Evolutionary conservation across 1,140 invertebrate genomes (phyloP).

Genomic region (Drosophila nikananu): DNA sequence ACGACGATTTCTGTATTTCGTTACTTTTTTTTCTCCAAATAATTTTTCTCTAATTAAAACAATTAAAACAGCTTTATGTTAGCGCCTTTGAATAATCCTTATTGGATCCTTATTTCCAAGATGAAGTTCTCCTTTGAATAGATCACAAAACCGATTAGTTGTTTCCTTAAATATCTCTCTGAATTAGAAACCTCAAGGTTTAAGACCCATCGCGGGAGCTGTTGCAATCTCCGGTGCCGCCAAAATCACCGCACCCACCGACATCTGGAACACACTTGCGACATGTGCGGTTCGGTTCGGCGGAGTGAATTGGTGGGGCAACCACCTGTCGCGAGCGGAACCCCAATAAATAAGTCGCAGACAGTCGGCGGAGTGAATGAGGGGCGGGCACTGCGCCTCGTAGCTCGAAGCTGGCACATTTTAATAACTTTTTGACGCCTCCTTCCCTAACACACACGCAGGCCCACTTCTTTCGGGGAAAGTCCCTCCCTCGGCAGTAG

Average conservation of each 20-base stretch:
- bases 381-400: conserved; percentile 5
- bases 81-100: too few species aligned
- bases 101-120: not conserved
- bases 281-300: conserved; percentile 22
- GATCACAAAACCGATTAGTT: not conserved
- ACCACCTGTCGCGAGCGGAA: conserved; percentile 75
- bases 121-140: not conserved
- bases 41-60: not conserved
- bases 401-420: conserved; percentile 67
- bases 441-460: conserved; percentile 9
- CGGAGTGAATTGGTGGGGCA: conserved; percentile 48
- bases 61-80: too few species aligned
- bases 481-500: conserved; percentile 1
- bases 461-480: not conserved
- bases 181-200: not conserved
- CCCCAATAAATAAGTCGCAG: conserved; percentile 59
- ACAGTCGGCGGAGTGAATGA: conserved; percentile 29
- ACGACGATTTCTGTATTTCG: not conserved
- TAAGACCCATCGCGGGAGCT: not conserved
- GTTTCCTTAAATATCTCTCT: not conserved
- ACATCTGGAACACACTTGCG: conserved; percentile 22
- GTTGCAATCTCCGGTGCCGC: conserved; percentile 5
- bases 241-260: conserved; percentile 8
- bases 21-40: not conserved
- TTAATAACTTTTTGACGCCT: conserved; percentile 74